These are phyloP conservation scores for Leptobrachium ailaonicum DNA, from an alignment of 2,113 vertebrate species.

Conservation along the genomic window DNA sequence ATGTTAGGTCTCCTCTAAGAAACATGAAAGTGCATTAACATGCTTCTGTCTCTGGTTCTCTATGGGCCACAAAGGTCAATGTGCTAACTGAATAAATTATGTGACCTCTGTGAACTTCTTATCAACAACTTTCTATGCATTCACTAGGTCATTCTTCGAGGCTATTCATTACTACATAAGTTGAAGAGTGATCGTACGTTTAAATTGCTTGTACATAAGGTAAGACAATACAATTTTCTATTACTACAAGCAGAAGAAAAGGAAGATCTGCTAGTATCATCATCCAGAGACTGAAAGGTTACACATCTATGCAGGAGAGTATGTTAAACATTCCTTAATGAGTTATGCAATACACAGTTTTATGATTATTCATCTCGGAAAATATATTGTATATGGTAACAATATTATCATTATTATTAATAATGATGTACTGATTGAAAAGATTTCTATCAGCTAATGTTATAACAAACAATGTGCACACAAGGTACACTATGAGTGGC, in stretches of 20 bases:
- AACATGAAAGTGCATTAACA: constrained; percentile 50
- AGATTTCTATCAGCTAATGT: too few relatives aligned
- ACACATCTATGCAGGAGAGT: constrained; percentile 9
- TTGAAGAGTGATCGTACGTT: constrained; percentile 62
- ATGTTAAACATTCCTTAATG: constrained; percentile 2
- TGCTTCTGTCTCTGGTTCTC: constrained; percentile 50
- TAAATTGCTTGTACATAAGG: constrained; percentile 60
- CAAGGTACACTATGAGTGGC: too few relatives aligned
- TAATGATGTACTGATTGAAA: too few relatives aligned
- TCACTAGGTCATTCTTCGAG: constrained; percentile 63
- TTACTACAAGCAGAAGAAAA: constrained; percentile 58
- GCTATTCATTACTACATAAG: constrained; percentile 67
- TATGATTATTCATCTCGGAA: too few relatives aligned
- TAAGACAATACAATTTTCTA: constrained; percentile 65
- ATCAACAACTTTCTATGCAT: constrained; percentile 66
- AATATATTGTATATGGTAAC: too few relatives aligned
- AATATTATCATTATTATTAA: too few relatives aligned
- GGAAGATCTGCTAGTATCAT: constrained; percentile 51
- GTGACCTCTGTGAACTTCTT: constrained; percentile 67
- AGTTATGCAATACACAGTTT: background rate
- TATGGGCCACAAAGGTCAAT: constrained; percentile 54
- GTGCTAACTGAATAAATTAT: constrained; percentile 62
- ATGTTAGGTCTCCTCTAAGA: background rate
- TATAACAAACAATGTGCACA: too few relatives aligned
- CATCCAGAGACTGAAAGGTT: background rate